Evolutionary conservation across 2,113 vertebrate genomes (phyloP).

Genomic region (Alectura lathami): DNA sequence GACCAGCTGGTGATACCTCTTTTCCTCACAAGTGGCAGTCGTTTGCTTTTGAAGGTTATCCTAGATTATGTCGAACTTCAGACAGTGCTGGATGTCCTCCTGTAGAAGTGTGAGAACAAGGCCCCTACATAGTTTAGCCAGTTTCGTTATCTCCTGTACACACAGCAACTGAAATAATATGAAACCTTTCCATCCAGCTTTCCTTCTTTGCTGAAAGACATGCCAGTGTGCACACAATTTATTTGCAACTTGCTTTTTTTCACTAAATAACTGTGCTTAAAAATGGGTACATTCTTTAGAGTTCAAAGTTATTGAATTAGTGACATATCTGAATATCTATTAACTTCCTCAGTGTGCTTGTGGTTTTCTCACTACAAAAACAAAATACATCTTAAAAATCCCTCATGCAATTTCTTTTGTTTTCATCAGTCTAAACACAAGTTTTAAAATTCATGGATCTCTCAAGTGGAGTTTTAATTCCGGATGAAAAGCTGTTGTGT

Average conservation of each 20-base stretch:
- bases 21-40: background rate
- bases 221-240: background rate
- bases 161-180: background rate
- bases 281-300: background rate
- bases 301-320: background rate
- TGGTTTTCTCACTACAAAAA: background rate
- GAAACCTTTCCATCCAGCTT: background rate
- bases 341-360: background rate
- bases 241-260: background rate
- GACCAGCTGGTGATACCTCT: background rate
- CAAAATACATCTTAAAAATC: background rate
- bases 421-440: background rate
- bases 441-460: background rate
- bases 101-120: background rate
- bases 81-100: background rate
- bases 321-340: background rate
- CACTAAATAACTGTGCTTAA: background rate
- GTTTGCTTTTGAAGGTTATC: background rate
- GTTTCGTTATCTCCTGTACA: background rate
- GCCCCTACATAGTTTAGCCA: fast-evolving
- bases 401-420: background rate
- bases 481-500: background rate
- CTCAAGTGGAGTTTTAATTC: background rate
- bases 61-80: background rate
- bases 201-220: background rate